Evolutionary conservation across 1,140 invertebrate genomes (phyloP).

Genomic region (Orius laevigatus): DNA sequence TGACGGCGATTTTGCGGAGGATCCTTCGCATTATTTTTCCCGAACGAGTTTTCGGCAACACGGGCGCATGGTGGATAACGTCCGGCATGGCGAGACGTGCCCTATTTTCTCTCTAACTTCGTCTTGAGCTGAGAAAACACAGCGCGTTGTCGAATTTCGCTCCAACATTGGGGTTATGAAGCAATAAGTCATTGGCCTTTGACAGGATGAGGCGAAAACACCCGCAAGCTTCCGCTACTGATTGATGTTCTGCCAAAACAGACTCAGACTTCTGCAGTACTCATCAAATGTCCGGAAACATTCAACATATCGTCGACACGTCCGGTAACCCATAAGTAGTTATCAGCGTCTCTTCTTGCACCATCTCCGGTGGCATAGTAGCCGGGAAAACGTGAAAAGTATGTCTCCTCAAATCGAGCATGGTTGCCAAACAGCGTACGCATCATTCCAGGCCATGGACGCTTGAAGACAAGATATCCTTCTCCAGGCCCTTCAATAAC

Average conservation of each 20-base stretch:
- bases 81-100: conserved; percentile 92
- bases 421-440: conserved; percentile 83
- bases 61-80: conserved; percentile 78
- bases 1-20: conserved; percentile 78
- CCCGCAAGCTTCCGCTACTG: conserved; percentile 87
- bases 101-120: conserved; percentile 82
- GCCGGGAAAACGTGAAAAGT: conserved; percentile 89
- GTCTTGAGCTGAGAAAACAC: conserved; percentile 60
- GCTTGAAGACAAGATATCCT: conserved; percentile 83
- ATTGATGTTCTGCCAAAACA: conserved; percentile 64
- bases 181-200: conserved; percentile 96
- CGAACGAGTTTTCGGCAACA: conserved; percentile 89
- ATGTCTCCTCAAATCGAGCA: conserved; percentile 80
- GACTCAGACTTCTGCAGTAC: conserved; percentile 91
- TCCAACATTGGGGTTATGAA: conserved; percentile 81
- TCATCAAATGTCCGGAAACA: conserved; percentile 92
- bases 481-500: conserved; percentile 78
- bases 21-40: conserved; percentile 97
- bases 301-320: conserved; percentile 97
- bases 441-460: conserved; percentile 97
- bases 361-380: conserved; percentile 97
- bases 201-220: conserved; percentile 78
- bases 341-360: conserved; percentile 77
- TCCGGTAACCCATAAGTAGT: conserved; percentile 93
- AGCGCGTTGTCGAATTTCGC: conserved; percentile 47